phyloP scores from a whole-genome alignment of 2,888 invertebrate genomes.

The Trisateles emortualis region DNA sequence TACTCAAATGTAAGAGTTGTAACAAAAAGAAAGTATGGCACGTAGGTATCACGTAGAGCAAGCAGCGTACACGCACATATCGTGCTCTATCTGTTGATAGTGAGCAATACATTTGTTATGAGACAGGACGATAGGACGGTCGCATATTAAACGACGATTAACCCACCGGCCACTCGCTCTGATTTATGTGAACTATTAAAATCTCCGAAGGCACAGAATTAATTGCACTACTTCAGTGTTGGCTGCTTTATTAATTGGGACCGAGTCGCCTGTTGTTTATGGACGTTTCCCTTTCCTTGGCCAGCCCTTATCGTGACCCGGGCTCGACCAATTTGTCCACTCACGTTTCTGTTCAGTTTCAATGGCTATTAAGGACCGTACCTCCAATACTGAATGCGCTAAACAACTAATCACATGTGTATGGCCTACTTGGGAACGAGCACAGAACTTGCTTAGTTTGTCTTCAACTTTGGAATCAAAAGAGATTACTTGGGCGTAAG shows the following conservation, averaged over 20 bases:
- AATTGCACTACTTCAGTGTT: slow-evolving; percentile 85
- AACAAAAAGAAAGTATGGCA: slow-evolving; percentile 3
- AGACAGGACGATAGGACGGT: slow-evolving; percentile 62
- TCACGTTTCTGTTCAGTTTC: slow-evolving; percentile 82
- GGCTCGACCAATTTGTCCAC: slow-evolving; percentile 82
- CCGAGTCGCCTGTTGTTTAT: slow-evolving; percentile 84
- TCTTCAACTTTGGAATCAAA: background rate
- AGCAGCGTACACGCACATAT: too few relatives aligned
- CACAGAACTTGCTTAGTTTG: background rate
- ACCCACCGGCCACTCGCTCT: slow-evolving; percentile 79
- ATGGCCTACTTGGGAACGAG: slow-evolving; percentile 13
- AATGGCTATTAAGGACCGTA: slow-evolving; percentile 80
- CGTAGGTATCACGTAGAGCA: too few relatives aligned
- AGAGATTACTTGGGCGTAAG: slow-evolving; percentile 1
- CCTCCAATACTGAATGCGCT: slow-evolving; percentile 62
- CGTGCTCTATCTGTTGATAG: slow-evolving; percentile 50
- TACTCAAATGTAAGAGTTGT: background rate
- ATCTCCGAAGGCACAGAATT: slow-evolving; percentile 86
- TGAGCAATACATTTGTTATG: slow-evolving; percentile 51
- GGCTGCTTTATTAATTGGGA: slow-evolving; percentile 86
- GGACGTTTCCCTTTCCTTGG: slow-evolving; percentile 78
- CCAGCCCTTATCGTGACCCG: slow-evolving; percentile 80
- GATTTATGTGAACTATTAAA: slow-evolving; percentile 87
- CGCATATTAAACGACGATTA: slow-evolving; percentile 86
- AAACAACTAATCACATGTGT: slow-evolving; percentile 33